Evolutionary conservation across 2,888 invertebrate genomes (phyloP).

Genomic region (Cerceris rybyensis): DNA sequence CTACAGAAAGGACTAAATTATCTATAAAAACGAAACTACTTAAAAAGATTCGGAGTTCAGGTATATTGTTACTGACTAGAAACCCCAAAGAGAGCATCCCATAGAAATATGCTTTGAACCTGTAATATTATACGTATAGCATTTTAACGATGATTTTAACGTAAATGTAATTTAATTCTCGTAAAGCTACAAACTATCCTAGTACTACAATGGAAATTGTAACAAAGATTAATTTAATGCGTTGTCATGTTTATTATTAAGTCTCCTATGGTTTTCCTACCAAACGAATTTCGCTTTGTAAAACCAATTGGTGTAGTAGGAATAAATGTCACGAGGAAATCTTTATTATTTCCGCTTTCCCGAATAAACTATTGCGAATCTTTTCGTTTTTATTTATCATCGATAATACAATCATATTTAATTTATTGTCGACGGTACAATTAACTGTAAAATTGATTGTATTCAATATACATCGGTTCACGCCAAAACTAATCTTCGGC

Average conservation of each 20-base stretch:
- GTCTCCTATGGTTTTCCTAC: conserved; percentile 14
- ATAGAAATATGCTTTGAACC: not conserved
- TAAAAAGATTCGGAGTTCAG: not conserved
- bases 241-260: conserved; percentile 19
- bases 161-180: not conserved
- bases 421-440: conserved; percentile 1
- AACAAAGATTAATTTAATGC: conserved; percentile 25
- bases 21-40: not conserved
- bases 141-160: not conserved
- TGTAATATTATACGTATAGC: not conserved
- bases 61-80: not conserved
- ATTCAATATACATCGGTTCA: conserved; percentile 6
- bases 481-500: conserved; percentile 28
- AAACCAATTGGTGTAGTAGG: conserved; percentile 26
- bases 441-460: conserved; percentile 1
- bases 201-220: not conserved
- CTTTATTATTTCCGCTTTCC: conserved; percentile 1
- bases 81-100: not conserved
- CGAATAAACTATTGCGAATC: not conserved
- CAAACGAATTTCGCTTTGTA: conserved; percentile 6
- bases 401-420: not conserved
- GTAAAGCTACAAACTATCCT: not conserved
- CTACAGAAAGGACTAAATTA: too few species aligned
- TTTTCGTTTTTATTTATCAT: conserved; percentile 6
- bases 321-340: conserved; percentile 37